These are phyloP conservation scores for Pollimyrus isidori DNA, from an alignment of 2,113 vertebrate genomes.

Conservation along the genomic window DNA sequence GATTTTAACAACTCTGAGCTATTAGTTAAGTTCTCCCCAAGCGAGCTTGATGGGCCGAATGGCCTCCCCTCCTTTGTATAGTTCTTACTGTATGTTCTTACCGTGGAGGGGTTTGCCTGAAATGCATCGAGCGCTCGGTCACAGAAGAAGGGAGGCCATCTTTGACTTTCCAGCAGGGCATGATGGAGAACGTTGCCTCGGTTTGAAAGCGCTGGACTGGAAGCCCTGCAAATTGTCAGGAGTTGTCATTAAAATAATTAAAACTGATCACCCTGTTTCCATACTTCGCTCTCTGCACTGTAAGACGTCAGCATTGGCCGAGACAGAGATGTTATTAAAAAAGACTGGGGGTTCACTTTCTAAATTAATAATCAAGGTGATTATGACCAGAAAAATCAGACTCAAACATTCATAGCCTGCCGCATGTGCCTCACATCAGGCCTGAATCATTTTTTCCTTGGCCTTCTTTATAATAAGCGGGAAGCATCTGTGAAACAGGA, in stretches of 20 bases:
- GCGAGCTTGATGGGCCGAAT: too few relatives aligned
- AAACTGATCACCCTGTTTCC: not conserved
- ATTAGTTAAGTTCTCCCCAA: too few relatives aligned
- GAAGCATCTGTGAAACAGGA: not conserved
- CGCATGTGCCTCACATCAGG: not conserved
- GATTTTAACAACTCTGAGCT: too few relatives aligned
- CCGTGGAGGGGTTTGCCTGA: not conserved
- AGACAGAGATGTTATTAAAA: not conserved
- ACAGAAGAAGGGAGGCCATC: not conserved
- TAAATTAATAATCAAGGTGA: slow-evolving; percentile 2
- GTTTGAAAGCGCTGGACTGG: not conserved
- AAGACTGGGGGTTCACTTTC: not conserved
- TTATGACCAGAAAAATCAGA: not conserved
- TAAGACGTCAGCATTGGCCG: not conserved
- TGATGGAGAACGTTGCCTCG: not conserved
- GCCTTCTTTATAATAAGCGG: not conserved
- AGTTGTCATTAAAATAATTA: not conserved
- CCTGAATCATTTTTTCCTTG: not conserved
- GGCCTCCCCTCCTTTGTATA: too few relatives aligned
- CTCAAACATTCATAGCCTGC: not conserved
- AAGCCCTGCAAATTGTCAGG: not conserved
- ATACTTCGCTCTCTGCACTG: not conserved
- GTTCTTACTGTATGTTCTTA: too few relatives aligned
- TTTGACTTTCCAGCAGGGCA: not conserved
- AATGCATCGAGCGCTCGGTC: not conserved